These are phyloP conservation scores for Danaus plexippus DNA, from an alignment of 1,140 invertebrate species.

Conservation along the genomic window DNA sequence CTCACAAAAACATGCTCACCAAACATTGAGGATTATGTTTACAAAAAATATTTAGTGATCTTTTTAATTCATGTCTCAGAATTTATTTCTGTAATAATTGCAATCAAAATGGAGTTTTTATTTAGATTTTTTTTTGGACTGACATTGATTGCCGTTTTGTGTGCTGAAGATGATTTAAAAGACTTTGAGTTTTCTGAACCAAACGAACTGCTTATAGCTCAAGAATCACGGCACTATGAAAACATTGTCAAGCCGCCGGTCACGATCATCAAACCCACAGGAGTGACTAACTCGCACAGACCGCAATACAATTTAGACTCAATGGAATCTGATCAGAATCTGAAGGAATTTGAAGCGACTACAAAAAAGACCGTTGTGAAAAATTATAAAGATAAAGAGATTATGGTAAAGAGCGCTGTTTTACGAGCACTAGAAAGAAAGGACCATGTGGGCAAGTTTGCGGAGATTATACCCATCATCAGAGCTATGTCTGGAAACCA, in stretches of 20 bases:
- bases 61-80: background rate
- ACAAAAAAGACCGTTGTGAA: constrained; percentile 36
- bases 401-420: constrained; percentile 65
- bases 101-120: constrained; percentile 33
- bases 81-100: constrained; percentile 2
- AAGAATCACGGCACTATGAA: constrained; percentile 55
- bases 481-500: constrained; percentile 75
- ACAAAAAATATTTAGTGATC: constrained; percentile 13
- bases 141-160: constrained; percentile 11
- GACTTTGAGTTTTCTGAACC: constrained; percentile 46
- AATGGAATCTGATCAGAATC: constrained; percentile 33
- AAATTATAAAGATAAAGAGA: constrained; percentile 69
- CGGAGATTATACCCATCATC: constrained; percentile 76
- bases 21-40: too few species aligned
- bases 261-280: constrained; percentile 49
- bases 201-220: constrained; percentile 55
- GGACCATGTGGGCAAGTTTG: constrained; percentile 69
- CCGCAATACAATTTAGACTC: constrained; percentile 65
- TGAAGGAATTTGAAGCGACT: constrained; percentile 30
- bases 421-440: constrained; percentile 63
- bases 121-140: constrained; percentile 21
- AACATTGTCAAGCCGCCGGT: constrained; percentile 48
- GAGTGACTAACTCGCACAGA: constrained; percentile 63
- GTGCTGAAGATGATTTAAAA: constrained; percentile 35
- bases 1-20: too few species aligned